Conservation (phyloP, 2,888 invertebrate species). For the Leptinotarsa haldemani region DNA sequence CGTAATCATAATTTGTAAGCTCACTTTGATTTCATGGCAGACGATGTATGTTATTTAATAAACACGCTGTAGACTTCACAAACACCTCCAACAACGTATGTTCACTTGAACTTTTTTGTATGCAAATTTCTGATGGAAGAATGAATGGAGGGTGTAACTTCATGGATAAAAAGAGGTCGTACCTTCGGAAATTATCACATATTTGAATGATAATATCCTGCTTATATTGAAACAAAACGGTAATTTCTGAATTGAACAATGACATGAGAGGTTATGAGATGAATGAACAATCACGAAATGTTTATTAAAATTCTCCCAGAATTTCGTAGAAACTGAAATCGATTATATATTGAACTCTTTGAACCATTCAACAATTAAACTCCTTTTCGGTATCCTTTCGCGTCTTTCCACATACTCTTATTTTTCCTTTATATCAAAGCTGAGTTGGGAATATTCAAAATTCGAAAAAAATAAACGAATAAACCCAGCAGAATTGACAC, state of each 20-base stretch:
- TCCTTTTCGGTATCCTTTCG: too few species aligned
- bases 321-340: too few species aligned
- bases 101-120: conserved; percentile 42
- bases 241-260: conserved; percentile 5
- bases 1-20: too few species aligned
- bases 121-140: conserved; percentile 44
- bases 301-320: too few species aligned
- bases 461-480: too few species aligned
- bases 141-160: conserved; percentile 48
- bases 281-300: not conserved
- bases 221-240: conserved; percentile 24
- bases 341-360: too few species aligned
- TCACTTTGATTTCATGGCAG: not conserved
- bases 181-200: conserved; percentile 32
- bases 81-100: conserved; percentile 11
- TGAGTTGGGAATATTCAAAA: too few species aligned
- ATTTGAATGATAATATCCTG: conserved; percentile 21
- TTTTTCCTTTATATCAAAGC: too few species aligned
- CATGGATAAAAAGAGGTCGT: conserved; percentile 33
- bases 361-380: too few species aligned
- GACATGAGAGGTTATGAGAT: not conserved
- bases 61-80: conserved; percentile 5
- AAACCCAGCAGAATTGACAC: too few species aligned
- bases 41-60: not conserved
- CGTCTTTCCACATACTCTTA: too few species aligned